Conservation (phyloP, 2,113 vertebrate genomes). For the Corythornis vintsioides region DNA sequence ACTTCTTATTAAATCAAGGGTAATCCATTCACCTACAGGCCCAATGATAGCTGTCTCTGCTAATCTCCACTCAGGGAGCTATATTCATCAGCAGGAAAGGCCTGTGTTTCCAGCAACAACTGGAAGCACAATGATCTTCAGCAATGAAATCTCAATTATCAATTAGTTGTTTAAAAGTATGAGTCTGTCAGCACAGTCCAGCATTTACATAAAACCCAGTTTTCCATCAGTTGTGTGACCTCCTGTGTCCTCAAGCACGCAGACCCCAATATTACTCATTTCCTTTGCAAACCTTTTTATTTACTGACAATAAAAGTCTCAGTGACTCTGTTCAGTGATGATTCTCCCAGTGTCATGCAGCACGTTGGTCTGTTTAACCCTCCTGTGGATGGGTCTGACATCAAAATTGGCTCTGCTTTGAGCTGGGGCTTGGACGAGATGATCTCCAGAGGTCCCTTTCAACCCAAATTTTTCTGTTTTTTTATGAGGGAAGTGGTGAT, state of each 20-base stretch:
- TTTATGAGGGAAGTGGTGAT: background rate
- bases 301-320: background rate
- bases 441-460: background rate
- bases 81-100: slow-evolving; percentile 9
- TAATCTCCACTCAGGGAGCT: slow-evolving; percentile 50
- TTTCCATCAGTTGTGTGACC: background rate
- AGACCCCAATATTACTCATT: background rate
- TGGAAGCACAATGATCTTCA: slow-evolving; percentile 1
- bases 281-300: background rate
- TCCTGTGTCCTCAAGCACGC: background rate
- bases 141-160: background rate
- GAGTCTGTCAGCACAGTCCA: background rate
- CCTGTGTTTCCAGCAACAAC: slow-evolving; percentile 4
- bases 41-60: slow-evolving; percentile 32
- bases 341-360: background rate
- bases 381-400: background rate
- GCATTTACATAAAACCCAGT: background rate
- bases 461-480: background rate
- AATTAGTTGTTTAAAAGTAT: background rate
- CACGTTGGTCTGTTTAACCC: background rate
- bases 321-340: background rate
- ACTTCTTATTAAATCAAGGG: slow-evolving; percentile 66
- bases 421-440: background rate
- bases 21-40: slow-evolving; percentile 64
- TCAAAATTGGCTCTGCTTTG: background rate